Percentiles rank a stretch among this genome's conserved stretches.
phyloP scores from a whole-genome alignment of 2,113 vertebrate genomes.

The Ariopsis seemanni region DNA sequence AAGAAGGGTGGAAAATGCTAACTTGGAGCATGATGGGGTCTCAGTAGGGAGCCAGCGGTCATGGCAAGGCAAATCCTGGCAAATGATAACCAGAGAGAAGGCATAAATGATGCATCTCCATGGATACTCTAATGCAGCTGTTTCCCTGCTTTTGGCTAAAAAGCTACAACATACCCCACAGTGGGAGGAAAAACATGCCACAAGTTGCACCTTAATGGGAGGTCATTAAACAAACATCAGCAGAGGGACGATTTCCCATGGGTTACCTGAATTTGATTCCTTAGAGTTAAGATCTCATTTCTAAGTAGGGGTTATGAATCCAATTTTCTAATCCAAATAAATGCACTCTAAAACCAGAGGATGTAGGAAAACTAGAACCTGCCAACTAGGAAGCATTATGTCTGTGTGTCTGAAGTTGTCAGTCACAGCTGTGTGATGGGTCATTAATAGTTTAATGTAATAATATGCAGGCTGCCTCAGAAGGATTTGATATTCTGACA shows the following conservation, averaged over 20 bases:
- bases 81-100: conserved; percentile 26
- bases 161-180: neutral
- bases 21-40: conserved; percentile 45
- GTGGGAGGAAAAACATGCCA: conserved; percentile 19
- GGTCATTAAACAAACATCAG: conserved; percentile 64
- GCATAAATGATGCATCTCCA: neutral
- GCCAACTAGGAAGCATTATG: neutral
- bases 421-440: neutral
- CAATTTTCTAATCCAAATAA: conserved; percentile 64
- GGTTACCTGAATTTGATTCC: conserved; percentile 70
- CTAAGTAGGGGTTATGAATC: conserved; percentile 67
- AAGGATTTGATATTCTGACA: conserved; percentile 19
- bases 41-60: conserved; percentile 31
- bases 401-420: neutral
- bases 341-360: conserved; percentile 62
- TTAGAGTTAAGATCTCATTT: conserved; percentile 62
- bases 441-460: conserved; percentile 12
- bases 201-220: conserved; percentile 60
- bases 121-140: conserved; percentile 12
- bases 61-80: conserved; percentile 29
- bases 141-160: conserved; percentile 14
- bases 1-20: conserved; percentile 44
- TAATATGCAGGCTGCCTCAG: neutral
- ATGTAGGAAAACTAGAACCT: conserved; percentile 30
- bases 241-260: conserved; percentile 49